Evolutionary conservation across 1,140 invertebrate genomes (phyloP), one percentile per base, ranked within the genome.

Genomic region (fruit fly (Drosophila melanogaster)): DNA sequence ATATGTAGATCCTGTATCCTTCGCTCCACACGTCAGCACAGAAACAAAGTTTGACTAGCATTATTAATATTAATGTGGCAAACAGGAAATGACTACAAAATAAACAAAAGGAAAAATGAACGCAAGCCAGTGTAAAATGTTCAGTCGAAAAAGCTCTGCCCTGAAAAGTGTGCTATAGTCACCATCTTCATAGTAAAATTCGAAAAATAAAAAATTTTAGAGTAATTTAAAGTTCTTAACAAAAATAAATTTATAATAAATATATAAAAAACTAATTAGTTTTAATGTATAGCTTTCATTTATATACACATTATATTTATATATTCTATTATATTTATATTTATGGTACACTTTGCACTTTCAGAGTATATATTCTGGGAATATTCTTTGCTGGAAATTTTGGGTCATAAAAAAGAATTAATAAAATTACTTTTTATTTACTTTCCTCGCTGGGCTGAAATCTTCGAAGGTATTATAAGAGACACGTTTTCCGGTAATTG

Each of bases 401-500:
- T 14, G 8, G 14, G 51, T 38, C 56, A 37, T 84, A 79, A 71
- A 80, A 17, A 6, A 4, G 46, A 72, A 85, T 77, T 87, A 87
- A 87, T 80, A 77, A 79, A 89, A 89, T 80, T 77, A 83, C 61
- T 74, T 87, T 79, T 87, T 79, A 83, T 79, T 77, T 77, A 79
- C 84, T 79, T 87, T 66, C 67, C 10, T 35, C n/a, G 17, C 19
- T 64, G 67, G 64, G 44, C 50, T 37, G 3, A 69, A 61, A 65
- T 83, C 54, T 71, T 70, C 38, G 50, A 35, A 84, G 79, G 80
- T 78, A 84, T 84, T 89, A 80, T 89, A 77, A 44, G 69, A 77
- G 67, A 89, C 84, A 89, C 79, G 84, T 89, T 89, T 89, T 84
- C 85, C 84, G 77, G 84, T 80, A 84, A 84, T 89, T 89, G 72